Percentiles rank a stretch among this genome's conserved stretches.
Conservation (phyloP, 1,140 invertebrate species). For the Orchestia grillus region DNA sequence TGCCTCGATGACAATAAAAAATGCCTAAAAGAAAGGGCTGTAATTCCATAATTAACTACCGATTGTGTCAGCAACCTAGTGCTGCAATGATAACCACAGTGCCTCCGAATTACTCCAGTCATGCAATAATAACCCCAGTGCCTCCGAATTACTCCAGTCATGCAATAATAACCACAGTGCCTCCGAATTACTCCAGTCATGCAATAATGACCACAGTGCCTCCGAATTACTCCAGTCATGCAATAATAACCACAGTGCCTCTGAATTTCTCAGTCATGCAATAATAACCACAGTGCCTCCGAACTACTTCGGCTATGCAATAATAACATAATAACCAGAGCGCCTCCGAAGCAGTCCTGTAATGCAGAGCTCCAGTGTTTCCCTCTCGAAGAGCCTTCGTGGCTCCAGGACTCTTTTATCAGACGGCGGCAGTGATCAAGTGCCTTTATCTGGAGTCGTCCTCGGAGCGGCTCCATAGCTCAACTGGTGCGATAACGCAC, state of each 20-base stretch:
- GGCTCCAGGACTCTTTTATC: neutral
- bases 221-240: neutral
- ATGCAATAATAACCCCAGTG: too few species aligned
- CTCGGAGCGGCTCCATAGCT: neutral
- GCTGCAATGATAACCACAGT: too few species aligned
- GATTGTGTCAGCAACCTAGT: too few species aligned
- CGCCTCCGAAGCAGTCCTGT: neutral
- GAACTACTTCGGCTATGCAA: neutral
- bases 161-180: neutral
- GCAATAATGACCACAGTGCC: neutral
- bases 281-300: neutral
- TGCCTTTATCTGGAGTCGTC: conserved; percentile 13
- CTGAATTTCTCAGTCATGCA: neutral
- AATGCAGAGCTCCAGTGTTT: neutral
- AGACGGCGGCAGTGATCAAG: conserved; percentile 18
- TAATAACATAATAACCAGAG: neutral
- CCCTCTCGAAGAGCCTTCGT: neutral
- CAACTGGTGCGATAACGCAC: conserved; percentile 37
- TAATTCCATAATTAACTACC: too few species aligned
- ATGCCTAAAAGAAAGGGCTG: too few species aligned
- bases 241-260: neutral
- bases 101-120: neutral
- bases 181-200: neutral
- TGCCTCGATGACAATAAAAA: too few species aligned
- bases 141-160: neutral